Evolutionary conservation across 2,113 vertebrate genomes (phyloP), one percentile per base, ranked within the genome.

Genomic region (Rostratula benghalensis): DNA sequence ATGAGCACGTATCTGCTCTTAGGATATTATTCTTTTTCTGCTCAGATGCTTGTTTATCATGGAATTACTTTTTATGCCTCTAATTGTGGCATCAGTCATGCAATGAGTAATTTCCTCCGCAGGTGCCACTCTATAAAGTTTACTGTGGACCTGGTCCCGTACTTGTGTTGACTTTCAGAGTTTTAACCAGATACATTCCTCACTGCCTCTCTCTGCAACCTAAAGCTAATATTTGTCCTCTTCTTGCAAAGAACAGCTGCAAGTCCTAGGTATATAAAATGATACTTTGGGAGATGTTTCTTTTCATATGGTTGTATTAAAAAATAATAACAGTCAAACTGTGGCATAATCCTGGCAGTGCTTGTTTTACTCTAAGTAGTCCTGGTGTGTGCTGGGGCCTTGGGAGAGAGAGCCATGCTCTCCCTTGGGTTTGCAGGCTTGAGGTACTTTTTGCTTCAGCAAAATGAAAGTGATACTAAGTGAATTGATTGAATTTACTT

Each of bases 81-180:
- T 95, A 89, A 95, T 95, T 91, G 86, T 94, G 90, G 93, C 64
- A 94, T 97, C 93, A 93, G 20, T 96, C 93, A 83, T 75, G 53
- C 82, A 94, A 19, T 78, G 82, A 89, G 87, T 96, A 95, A 90
- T 96, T 95, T 96, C 96, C 94, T 96, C 41, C 75, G 85, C 86
- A 93, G 91, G 82, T 97, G 80, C 93, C 87, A 91, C 87, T 92
- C 51, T 83, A 16, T 73, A 73, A 93, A 95, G 89, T 96, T 96
- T 96, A 79, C 83, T 77, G 92, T 95, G 94, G 93, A 91, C 18
- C 37, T 68, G 74, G 83, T 94, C 84, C 96, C 84, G 33, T 80
- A 39, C 39, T 91, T 93, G 22, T 94, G 82, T 95, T 97, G 92
- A 93, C 95, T 96, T 94, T 94, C 53, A 57, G 61, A 91, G 14